A percentile compares a stretch with the other conserved stretches of the same genome.
These are phyloP conservation scores for Microchrysa polita DNA, from an alignment of 2,888 invertebrate genomes.

Conservation along the genomic window DNA sequence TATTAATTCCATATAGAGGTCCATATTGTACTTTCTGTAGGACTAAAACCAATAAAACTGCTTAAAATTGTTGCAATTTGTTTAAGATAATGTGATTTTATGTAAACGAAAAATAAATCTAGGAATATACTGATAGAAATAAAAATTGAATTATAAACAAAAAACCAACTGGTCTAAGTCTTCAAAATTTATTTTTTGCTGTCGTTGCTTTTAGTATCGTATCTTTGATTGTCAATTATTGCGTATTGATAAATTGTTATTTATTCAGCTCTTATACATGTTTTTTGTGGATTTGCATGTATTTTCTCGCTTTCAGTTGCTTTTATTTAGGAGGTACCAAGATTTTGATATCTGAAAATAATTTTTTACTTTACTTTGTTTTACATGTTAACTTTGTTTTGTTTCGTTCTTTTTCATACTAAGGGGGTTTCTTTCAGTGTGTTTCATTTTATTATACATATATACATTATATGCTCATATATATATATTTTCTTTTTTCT, in stretches of 20 bases:
- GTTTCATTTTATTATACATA: background rate
- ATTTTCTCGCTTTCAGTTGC: too few species aligned
- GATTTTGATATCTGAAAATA: constrained; percentile 1
- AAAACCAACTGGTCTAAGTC: too few species aligned
- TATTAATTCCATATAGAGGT: too few species aligned
- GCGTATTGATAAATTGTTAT: too few species aligned
- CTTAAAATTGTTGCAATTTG: background rate
- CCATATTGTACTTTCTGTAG: too few species aligned
- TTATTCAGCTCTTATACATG: too few species aligned
- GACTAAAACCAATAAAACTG: too few species aligned
- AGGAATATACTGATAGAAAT: background rate
- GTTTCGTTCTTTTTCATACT: constrained; percentile 39
- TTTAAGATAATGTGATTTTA: background rate
- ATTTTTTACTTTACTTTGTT: background rate
- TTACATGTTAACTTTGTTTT: constrained; percentile 33
- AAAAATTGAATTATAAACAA: too few species aligned
- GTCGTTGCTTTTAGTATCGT: background rate
- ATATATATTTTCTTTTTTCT: background rate
- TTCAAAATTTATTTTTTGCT: too few species aligned
- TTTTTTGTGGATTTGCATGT: too few species aligned
- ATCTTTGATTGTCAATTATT: background rate
- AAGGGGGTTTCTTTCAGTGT: constrained; percentile 9
- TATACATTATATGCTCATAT: background rate
- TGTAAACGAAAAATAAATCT: background rate
- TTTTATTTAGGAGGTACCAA: too few species aligned